phyloP scores from a whole-genome alignment of 2,888 invertebrate species.

The Cheilosia grossa region DNA sequence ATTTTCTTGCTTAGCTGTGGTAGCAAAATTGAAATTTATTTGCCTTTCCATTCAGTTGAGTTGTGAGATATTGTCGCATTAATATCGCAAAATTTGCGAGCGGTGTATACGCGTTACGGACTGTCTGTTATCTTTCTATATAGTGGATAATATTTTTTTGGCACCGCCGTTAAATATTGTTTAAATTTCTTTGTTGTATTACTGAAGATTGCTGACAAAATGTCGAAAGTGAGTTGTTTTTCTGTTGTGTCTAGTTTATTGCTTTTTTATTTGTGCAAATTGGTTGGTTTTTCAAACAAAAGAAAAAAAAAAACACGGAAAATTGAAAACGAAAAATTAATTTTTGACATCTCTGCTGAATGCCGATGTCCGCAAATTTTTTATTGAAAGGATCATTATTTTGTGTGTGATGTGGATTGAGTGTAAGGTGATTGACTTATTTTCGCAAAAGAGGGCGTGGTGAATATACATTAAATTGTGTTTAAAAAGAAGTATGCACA shows the following conservation, averaged over 20 bases:
- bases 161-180: constrained; percentile 22
- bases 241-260: neutral
- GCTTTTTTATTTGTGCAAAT: constrained; percentile 9
- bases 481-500: neutral
- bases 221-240: constrained; percentile 67
- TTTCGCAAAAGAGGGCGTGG: neutral
- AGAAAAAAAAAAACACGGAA: neutral
- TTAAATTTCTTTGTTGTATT: constrained; percentile 39
- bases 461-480: neutral
- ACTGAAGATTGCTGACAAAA: constrained; percentile 47
- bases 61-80: constrained; percentile 57
- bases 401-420: constrained; percentile 15
- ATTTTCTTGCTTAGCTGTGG: constrained; percentile 39
- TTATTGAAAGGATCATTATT: neutral
- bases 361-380: neutral
- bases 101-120: constrained; percentile 26
- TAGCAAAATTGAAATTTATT: constrained; percentile 56
- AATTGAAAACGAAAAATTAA: constrained; percentile 10
- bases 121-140: neutral
- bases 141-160: constrained; percentile 25
- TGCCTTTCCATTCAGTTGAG: constrained; percentile 49
- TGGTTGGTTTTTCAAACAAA: constrained; percentile 15
- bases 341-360: constrained; percentile 10
- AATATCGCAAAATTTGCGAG: constrained; percentile 44
- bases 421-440: constrained; percentile 37